phyloP scores from a whole-genome alignment of 2,888 invertebrate species.

The Melanophora roralis region DNA sequence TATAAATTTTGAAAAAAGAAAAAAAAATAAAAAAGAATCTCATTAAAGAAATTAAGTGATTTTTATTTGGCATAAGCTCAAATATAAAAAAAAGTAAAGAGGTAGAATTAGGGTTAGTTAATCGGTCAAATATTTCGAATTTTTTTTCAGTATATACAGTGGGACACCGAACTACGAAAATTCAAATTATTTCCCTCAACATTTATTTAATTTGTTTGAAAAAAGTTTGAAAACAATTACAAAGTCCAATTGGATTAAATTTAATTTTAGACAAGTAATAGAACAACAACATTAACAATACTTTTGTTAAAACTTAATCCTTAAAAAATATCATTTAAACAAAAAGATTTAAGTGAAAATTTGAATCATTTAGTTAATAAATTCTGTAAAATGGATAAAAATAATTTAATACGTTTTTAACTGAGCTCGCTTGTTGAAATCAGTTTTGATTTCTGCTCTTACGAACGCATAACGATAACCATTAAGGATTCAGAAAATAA shows the following conservation, averaged over 20 bases:
- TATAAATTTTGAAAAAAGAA: slow-evolving; percentile 52
- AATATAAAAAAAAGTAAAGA: slow-evolving; percentile 11
- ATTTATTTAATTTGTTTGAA: slow-evolving; percentile 4
- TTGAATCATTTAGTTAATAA: background rate
- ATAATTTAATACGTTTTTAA: too few relatives aligned
- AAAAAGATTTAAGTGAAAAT: background rate
- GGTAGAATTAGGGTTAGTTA: slow-evolving; percentile 44
- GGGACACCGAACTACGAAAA: slow-evolving; percentile 15
- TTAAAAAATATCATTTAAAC: too few relatives aligned
- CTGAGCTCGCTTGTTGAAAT: too few relatives aligned
- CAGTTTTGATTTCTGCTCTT: too few relatives aligned
- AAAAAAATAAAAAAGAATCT: background rate
- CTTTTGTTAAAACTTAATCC: too few relatives aligned
- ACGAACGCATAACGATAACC: too few relatives aligned
- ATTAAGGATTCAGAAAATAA: too few relatives aligned
- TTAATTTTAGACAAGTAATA: background rate
- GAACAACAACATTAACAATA: background rate
- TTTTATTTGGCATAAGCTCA: slow-evolving; percentile 57
- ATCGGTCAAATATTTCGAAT: slow-evolving; percentile 59
- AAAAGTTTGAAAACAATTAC: slow-evolving; percentile 32
- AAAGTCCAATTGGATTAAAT: slow-evolving; percentile 47
- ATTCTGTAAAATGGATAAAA: too few relatives aligned
- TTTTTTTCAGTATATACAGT: slow-evolving; percentile 1
- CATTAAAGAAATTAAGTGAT: slow-evolving; percentile 43
- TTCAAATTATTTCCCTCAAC: background rate